These are phyloP conservation scores for Saimiri boliviensis DNA, from an alignment of 2,113 vertebrate species.

Conservation along the genomic window DNA sequence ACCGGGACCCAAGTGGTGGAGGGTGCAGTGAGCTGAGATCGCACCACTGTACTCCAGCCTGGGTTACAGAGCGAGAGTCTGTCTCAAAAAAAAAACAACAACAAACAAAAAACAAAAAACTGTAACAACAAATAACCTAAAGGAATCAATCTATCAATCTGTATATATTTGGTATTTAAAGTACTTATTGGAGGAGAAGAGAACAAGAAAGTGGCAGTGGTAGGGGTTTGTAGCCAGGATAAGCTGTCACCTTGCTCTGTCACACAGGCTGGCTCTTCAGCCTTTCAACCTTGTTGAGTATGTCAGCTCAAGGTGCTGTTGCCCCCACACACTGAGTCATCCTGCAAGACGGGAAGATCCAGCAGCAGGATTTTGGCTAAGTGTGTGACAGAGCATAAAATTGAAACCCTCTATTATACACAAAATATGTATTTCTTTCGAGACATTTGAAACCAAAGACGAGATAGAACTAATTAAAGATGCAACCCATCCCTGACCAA, in stretches of 20 bases:
- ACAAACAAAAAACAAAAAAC: too few species aligned
- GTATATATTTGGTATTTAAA: not conserved
- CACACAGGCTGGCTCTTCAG: not conserved
- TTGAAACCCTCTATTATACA: not conserved
- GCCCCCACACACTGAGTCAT: not conserved
- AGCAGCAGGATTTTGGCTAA: not conserved
- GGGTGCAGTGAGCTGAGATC: too few species aligned
- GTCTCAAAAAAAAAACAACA: too few species aligned
- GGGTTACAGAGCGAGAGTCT: too few species aligned
- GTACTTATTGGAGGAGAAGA: not conserved
- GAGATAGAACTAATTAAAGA: conserved; percentile 12
- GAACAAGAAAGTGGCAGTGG: not conserved
- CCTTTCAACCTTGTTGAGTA: not conserved
- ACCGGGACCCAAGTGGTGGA: too few species aligned
- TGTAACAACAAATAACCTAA: not conserved
- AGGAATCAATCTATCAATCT: not conserved
- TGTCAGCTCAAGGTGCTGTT: not conserved
- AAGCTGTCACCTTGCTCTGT: not conserved
- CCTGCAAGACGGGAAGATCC: not conserved
- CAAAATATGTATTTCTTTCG: not conserved
- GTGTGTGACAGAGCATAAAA: not conserved
- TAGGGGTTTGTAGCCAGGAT: not conserved
- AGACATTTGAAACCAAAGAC: not conserved
- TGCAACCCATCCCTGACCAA: not conserved
- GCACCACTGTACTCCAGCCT: too few species aligned